Evolutionary conservation across 2,888 invertebrate species (phyloP), one percentile per base, ranked within the genome.

Genomic region (Odontocolon sp.): DNA sequence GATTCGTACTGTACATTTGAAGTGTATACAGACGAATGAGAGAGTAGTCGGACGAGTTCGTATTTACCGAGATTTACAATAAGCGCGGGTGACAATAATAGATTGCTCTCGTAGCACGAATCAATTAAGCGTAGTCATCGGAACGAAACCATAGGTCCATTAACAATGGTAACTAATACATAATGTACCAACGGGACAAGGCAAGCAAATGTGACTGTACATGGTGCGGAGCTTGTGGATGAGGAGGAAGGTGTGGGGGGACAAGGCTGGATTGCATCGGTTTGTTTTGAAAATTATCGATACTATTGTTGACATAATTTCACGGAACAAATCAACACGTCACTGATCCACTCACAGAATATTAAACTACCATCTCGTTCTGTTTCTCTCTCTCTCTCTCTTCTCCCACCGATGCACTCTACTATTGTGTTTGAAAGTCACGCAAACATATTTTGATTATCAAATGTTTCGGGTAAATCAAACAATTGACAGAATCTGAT

Each of bases 61-160:
- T n/a, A 61, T 61, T 68, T 63, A 61, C 61, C 45, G 61, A 63
- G 83, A 81, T 82, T 79, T 74, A 78, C 79, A 80, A 80, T 75
- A 66, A 79, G 80, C 82, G 78, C 74, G 56, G 38, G 50, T 70
- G 80, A 76, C 78, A 78, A 84, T 84, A 82, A 83, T 79, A 81
- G 81, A 80, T 76, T 71, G 77, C 66, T 74, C 72, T 77, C 70
- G 75, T 77, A 77, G 83, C 82, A 80, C 77, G 81, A 83, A 85
- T 85, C 84, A 85, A 85, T 84, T 84, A 83, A 83, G 75, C 80
- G 78, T 81, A 83, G 82, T 81, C 79, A 82, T 79, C 11, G 38
- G 47, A 47, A 67, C 75, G 79, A 82, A 82, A 84, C 81, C 83
- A 80, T 82, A 82, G 81, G 79, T 73, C 80, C 64, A 79, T 82